phyloP scores from a whole-genome alignment of 2,113 vertebrate genomes.

The Abramis brama region DNA sequence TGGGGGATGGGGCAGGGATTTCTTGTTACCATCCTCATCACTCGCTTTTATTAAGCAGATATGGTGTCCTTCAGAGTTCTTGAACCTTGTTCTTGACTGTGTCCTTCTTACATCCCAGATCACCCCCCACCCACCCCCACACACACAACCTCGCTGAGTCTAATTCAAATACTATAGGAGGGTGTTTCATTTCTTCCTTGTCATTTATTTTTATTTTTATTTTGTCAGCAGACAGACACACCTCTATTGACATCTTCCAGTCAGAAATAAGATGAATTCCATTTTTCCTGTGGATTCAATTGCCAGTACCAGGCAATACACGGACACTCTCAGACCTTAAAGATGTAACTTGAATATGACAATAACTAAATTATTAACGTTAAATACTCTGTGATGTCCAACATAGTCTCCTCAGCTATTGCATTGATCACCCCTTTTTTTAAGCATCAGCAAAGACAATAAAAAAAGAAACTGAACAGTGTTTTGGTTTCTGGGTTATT shows the following conservation, averaged over 20 bases:
- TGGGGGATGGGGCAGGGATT: not conserved
- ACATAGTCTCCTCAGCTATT: not conserved
- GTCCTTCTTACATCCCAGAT: not conserved
- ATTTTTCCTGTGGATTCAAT: constrained; percentile 15
- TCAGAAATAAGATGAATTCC: constrained; percentile 20
- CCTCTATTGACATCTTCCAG: not conserved
- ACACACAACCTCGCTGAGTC: not conserved
- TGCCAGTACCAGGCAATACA: not conserved
- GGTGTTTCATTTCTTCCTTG: not conserved
- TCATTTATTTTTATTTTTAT: not conserved
- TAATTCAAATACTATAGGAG: not conserved
- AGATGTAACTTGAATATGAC: no score
- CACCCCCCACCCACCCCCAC: not conserved
- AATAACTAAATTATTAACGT: no score
- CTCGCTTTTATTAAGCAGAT: not conserved
- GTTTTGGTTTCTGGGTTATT: not conserved
- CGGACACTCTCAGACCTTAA: not conserved
- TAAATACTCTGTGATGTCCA: not conserved
- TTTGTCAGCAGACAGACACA: constrained; percentile 32
- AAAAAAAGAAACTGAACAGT: not conserved
- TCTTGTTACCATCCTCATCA: not conserved
- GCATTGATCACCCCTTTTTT: not conserved
- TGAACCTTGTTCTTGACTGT: constrained; percentile 13
- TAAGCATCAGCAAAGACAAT: no score
- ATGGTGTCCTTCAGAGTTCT: constrained; percentile 9